phyloP scores from a whole-genome alignment of 2,888 invertebrate species.

The Oligia latruncula region DNA sequence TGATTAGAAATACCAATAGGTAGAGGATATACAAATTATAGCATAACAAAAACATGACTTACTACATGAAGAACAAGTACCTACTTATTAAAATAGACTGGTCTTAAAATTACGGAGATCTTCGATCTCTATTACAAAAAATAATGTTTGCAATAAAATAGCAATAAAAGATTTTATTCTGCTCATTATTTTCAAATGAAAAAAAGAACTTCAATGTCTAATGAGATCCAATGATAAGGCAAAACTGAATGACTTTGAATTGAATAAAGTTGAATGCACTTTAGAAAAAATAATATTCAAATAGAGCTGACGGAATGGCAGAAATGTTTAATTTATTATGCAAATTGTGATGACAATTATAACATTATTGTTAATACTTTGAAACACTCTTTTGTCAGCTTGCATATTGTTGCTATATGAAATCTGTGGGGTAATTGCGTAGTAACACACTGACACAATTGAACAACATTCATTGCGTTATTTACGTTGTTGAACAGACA shows the following conservation, averaged over 20 bases:
- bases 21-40: too few species aligned
- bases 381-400: too few species aligned
- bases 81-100: background rate
- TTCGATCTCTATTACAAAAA: background rate
- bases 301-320: background rate
- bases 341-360: conserved; percentile 5
- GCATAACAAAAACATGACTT: background rate
- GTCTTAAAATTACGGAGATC: background rate
- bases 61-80: background rate
- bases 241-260: conserved; percentile 33
- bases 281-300: conserved; percentile 2
- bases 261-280: conserved; percentile 44
- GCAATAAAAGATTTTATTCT: conserved; percentile 8
- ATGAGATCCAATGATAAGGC: conserved; percentile 18
- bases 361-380: too few species aligned
- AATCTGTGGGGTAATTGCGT: too few species aligned
- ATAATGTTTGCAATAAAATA: background rate
- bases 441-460: too few species aligned
- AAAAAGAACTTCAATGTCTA: background rate
- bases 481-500: too few species aligned
- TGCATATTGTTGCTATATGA: too few species aligned
- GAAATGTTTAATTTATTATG: conserved; percentile 15
- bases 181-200: background rate
- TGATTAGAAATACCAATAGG: too few species aligned
- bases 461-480: too few species aligned